A percentile compares a stretch with the other conserved stretches of the same genome.
phyloP scores from a whole-genome alignment of 2,888 invertebrate genomes.

The Cheilosia soror region DNA sequence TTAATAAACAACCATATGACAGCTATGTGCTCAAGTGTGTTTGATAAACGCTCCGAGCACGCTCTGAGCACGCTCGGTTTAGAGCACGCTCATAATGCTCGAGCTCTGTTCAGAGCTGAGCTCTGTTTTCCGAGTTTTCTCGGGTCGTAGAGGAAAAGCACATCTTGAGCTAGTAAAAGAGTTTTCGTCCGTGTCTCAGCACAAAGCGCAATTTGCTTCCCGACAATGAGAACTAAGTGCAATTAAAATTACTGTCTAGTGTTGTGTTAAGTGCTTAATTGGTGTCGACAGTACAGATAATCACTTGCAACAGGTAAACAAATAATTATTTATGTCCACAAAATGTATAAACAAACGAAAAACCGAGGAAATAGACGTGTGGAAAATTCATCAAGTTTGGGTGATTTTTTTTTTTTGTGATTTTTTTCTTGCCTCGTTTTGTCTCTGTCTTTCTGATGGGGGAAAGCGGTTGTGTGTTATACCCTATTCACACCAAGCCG shows the following conservation, averaged over 20 bases:
- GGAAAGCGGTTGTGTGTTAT: constrained; percentile 22
- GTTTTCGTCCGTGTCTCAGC: constrained; percentile 66
- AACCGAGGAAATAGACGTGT: constrained; percentile 24
- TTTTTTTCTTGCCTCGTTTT: constrained; percentile 47
- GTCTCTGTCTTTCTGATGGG: constrained; percentile 59
- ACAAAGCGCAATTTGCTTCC: constrained; percentile 54
- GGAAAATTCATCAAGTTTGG: constrained; percentile 42
- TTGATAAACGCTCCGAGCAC: no score
- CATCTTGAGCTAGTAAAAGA: constrained; percentile 72
- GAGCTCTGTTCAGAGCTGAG: no score
- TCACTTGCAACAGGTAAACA: constrained; percentile 74
- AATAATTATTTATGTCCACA: constrained; percentile 55
- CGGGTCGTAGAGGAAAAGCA: constrained; percentile 65
- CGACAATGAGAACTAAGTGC: constrained; percentile 44
- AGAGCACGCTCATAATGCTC: no score
- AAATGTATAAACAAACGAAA: constrained; percentile 50
- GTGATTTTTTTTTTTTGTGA: constrained; percentile 64
- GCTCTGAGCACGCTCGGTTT: no score
- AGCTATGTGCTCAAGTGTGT: no score
- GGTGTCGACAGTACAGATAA: constrained; percentile 47
- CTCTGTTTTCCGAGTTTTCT: constrained; percentile 72
- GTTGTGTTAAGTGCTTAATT: constrained; percentile 27
- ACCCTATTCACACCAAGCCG: no score
- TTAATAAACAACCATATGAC: no score
- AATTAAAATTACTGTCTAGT: constrained; percentile 32